Evolutionary conservation across 2,888 invertebrate species (phyloP).

Genomic region (Drosophila neonasuta): DNA sequence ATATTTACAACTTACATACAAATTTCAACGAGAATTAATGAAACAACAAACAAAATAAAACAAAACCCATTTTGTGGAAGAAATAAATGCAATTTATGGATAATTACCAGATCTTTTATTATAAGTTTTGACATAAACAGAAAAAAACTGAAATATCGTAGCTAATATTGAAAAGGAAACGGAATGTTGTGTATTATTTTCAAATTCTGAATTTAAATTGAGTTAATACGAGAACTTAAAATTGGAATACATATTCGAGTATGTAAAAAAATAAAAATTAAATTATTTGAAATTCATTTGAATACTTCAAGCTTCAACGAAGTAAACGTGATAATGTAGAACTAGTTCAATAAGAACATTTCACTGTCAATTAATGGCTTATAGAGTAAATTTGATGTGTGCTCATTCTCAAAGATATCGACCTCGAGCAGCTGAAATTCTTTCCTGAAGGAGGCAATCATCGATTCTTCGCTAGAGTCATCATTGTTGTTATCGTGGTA

Average conservation of each 20-base stretch:
- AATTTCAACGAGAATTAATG: conserved; percentile 71
- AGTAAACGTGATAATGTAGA: not conserved
- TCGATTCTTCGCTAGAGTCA: not conserved
- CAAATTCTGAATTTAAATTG: not conserved
- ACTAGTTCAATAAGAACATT: conserved; percentile 24
- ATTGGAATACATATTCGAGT: conserved; percentile 40
- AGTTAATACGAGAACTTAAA: conserved; percentile 13
- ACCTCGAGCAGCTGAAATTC: conserved; percentile 45
- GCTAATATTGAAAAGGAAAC: not conserved
- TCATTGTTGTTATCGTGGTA: conserved; percentile 15
- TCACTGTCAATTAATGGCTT: conserved; percentile 44
- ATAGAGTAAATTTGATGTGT: conserved; percentile 38
- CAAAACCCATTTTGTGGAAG: conserved; percentile 62
- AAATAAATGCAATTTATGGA: conserved; percentile 75
- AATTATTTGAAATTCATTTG: not conserved
- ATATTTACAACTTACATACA: conserved; percentile 74
- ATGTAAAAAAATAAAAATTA: conserved; percentile 28
- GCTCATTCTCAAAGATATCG: conserved; percentile 45
- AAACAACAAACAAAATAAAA: conserved; percentile 43
- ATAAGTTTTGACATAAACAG: not conserved
- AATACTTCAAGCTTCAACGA: not conserved
- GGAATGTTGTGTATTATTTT: not conserved
- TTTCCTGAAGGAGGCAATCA: not conserved
- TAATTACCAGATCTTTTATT: conserved; percentile 51
- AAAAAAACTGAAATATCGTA: no score